Base-by-base conservation (phyloP, 2,888 invertebrate genomes). In the Andrena marginata region DNA sequence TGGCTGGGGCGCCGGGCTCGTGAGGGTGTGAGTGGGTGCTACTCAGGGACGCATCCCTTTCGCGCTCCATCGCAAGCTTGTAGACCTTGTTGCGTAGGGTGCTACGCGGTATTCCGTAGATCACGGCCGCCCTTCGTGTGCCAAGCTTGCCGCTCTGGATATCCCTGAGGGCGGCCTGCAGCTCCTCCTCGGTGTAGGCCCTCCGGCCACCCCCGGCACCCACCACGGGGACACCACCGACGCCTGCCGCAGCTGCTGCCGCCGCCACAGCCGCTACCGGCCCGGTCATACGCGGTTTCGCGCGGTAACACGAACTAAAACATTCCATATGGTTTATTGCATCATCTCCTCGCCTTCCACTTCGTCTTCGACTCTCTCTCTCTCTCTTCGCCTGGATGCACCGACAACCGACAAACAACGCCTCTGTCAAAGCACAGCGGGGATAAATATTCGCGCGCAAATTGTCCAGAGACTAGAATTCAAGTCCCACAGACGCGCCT, bases 51-150 rank as follows among this genome's bases (percentile, higher is more conserved):
- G 95, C 96, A 92, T 97, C 97, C 89, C 96, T 95, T 92, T 96
- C 96, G 69, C 96, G 95, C 90, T 97, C 97, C 94, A 96, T 95
- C 76, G 96, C 95, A 92, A 97, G 95, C 94, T 98, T 98, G 95
- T 97, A 97, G 93, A 98, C 98, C 95, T 99, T 99, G 95, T 99
- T 99, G 84, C 99, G 96, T 69, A 99, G 96, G 33, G 99, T 99
- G 87, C 99, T 99, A 86, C 99, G 96, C 7, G 99, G 99, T 93
- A 99, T 99, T 90, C 99, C 98, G 94, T 99, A 99, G 90, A 99
- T 97, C 73, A 98, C 98, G 71, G 99, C 98, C 8, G 99, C 99
- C 79, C 99, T 96, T 63, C 99, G 95, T 6, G 99, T 98, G 86
- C 99, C 99, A 89, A 99, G 95, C 92, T 98, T 97, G 23, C 99